Evolutionary conservation across 2,797 vertebrate species (phyloP), one percentile per base, ranked within the genome.

Genomic region (Toxotes lorentzi): DNA sequence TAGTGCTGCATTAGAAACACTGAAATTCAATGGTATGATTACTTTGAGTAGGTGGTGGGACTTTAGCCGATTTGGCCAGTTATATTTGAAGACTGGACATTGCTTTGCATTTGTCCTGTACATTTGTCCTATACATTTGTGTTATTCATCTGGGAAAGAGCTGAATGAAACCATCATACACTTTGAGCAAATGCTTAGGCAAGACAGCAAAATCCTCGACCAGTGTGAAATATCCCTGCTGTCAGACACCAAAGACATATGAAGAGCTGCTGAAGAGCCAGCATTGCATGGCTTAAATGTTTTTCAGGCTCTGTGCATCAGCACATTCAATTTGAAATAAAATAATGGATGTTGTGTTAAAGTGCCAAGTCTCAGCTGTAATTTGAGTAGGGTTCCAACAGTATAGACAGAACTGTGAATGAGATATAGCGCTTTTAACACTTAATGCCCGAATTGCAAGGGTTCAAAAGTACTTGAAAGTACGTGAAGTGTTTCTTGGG

Each of bases 11-110:
- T 54, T 35, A 19, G 13, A 38, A 40, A 35, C 6, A 16, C 23
- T 41, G 38, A 23, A 50, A 5, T 41, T 12, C 27, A 30, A 3
- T 4, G 27, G 27, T 30, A 4, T 4, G 69, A 53, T 34, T 43
- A 54, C 45, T 73, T 23, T 10, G 58, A 72, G 24, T 41, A 27
- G 24, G 60, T 68, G 30, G 51, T 71, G 38, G 10, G 8, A 66
- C 19, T 64, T 66, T 16, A 65, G 75, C 65, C 40, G 10, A 73
- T 79, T 54, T 63, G 50, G 59, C 56, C 75, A 82, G 80, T 86
- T 84, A 84, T 47, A 78, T 57, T 27, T 60, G 41, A 72, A 65
- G 81, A 57, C 56, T 77, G 56, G 56, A 70, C 59, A 70, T 30
- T 30, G 27, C 27, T 30, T 79, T 80, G 41, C 23, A 45, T 82